Percentiles rank a stretch among this genome's conserved stretches.
Evolutionary conservation across 2,113 vertebrate genomes (phyloP).

Genomic region (Indri indri): DNA sequence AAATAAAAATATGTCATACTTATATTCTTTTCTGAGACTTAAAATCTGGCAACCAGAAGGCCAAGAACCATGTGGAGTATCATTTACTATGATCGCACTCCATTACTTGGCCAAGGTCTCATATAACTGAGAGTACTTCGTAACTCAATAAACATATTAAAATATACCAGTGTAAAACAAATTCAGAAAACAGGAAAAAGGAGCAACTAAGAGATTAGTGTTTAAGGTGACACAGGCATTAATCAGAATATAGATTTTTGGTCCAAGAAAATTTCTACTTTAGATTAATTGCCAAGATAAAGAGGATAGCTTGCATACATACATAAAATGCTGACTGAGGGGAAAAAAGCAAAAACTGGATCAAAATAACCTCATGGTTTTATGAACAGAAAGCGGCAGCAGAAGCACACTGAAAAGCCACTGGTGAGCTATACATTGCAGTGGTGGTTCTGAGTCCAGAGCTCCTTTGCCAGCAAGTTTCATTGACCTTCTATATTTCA

Average conservation of each 20-base stretch:
- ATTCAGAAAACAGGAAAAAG: slow-evolving; percentile 18
- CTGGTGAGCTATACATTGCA: too few species aligned
- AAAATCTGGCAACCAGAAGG: not conserved
- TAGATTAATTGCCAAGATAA: slow-evolving; percentile 31
- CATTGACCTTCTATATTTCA: slow-evolving; percentile 42
- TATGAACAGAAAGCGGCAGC: slow-evolving; percentile 29
- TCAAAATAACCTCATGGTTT: not conserved
- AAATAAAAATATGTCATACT: not conserved
- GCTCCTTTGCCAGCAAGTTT: not conserved
- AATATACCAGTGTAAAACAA: not conserved
- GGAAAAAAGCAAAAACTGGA: not conserved
- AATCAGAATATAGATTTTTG: slow-evolving; percentile 49
- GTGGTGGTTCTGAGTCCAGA: not conserved
- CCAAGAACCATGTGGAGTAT: not conserved
- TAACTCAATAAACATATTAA: slow-evolving; percentile 8
- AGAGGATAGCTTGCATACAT: slow-evolving; percentile 35
- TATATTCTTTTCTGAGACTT: not conserved
- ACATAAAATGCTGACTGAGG: not conserved
- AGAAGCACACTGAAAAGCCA: not conserved
- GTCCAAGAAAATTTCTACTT: slow-evolving; percentile 44
- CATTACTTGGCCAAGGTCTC: not conserved
- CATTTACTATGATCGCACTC: not conserved
- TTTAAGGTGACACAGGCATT: not conserved
- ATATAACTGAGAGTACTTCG: not conserved
- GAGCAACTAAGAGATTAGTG: not conserved